A percentile compares a stretch with the other conserved stretches of the same genome.
These are phyloP conservation scores for Diaprepes abbreviatus DNA, from an alignment of 2,888 invertebrate genomes.

Conservation along the genomic window DNA sequence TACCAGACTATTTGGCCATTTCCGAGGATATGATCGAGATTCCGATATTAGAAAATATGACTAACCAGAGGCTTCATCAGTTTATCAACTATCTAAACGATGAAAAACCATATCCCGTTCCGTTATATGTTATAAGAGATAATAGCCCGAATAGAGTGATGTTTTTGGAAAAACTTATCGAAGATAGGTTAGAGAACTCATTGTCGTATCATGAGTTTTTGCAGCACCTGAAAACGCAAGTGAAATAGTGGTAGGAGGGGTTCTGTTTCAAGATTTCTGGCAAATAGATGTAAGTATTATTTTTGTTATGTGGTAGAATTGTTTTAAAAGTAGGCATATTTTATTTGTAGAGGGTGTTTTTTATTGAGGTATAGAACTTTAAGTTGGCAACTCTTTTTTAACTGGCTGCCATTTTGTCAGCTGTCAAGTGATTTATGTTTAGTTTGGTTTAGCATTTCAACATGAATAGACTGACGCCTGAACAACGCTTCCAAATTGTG, in stretches of 20 bases:
- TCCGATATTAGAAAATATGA: constrained; percentile 82
- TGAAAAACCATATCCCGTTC: constrained; percentile 84
- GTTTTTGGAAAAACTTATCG: constrained; percentile 91
- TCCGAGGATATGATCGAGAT: constrained; percentile 83
- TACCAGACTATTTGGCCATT: constrained; percentile 79
- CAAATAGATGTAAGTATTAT: constrained; percentile 13
- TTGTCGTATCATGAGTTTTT: constrained; percentile 98
- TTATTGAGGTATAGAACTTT: no score
- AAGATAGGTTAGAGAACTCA: constrained; percentile 94
- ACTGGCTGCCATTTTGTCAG: no score
- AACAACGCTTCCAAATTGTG: no score
- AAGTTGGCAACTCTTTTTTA: no score
- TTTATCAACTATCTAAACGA: constrained; percentile 89
- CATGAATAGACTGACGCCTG: no score
- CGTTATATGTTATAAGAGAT: constrained; percentile 89
- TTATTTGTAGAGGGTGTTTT: no score
- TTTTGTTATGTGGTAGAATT: no score
- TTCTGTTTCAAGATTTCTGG: constrained; percentile 14
- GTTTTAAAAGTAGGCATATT: no score
- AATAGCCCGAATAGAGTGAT: constrained; percentile 86
- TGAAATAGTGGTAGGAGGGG: constrained; percentile 75
- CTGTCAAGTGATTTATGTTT: no score
- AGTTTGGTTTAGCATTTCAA: no score
- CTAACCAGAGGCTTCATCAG: constrained; percentile 81
- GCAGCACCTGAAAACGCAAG: constrained; percentile 91